Evolutionary conservation across 1,140 invertebrate species (phyloP), one percentile per base, ranked within the genome.

Genomic region (Maconellicoccus hirsutus): DNA sequence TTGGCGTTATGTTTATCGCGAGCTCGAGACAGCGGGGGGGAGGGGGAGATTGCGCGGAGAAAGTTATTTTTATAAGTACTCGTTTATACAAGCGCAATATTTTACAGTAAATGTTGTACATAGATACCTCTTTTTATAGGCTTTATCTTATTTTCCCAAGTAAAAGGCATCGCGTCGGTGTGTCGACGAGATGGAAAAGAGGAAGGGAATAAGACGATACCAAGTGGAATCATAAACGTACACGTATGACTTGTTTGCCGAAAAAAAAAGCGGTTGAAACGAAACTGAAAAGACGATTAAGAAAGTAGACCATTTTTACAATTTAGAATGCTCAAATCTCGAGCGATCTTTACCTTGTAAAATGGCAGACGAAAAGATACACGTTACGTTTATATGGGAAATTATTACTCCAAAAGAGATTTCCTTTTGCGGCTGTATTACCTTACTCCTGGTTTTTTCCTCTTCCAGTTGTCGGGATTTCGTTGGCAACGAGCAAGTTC

Each of bases 181-280:
- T 4, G n/a, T 33, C 29, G 29, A 52, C 16, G 42, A 3, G 2
- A 16, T 16, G 42, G n/a, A 19, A 16, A 52, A 52, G n/a, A 52
- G 3, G n/a, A 38, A 6, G 33, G 6, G 33, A 52, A 52, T 6
- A 6, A 52, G 12, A 52, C 42, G 42, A 52, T 52, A 52, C 42
- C 42, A 16, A 16, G 42, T 19, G 42, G 42, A 52, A 52, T 52
- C 42, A 52, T 52, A 52, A 52, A 52, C 42, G 42, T 52, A 52
- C 42, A 52, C 42, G 42, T 52, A 19, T 52, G n/a, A 52, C 42
- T 52, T 52, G 42, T 52, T 52, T 52, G 42, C n/a, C n/a, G n/a
- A n/a, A n/a, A n/a, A n/a, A n/a, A n/a, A n/a, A n/a, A n/a, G n/a
- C n/a, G n/a, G n/a, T n/a, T n/a, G n/a, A n/a, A n/a, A n/a, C n/a